A percentile compares a stretch with the other conserved stretches of the same genome.
Conservation (phyloP, 1,140 invertebrate genomes). For the Bombus confusus region DNA sequence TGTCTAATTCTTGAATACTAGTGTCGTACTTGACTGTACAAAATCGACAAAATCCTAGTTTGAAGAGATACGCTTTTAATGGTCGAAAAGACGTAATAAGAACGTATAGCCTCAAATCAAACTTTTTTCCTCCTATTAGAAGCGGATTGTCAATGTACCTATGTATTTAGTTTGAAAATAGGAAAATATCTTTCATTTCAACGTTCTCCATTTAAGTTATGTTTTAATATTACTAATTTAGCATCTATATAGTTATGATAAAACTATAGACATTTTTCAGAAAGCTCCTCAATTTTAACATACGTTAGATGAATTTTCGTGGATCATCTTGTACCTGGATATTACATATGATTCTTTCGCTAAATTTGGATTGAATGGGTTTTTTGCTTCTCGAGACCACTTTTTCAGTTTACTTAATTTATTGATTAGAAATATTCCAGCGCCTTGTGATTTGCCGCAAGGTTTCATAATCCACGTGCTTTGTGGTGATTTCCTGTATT, state of each 20-base stretch:
- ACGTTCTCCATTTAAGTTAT: neutral
- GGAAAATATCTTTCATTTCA: neutral
- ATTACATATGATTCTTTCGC: constrained; percentile 95
- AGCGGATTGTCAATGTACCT: constrained; percentile 93
- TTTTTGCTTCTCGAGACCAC: constrained; percentile 92
- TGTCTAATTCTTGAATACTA: constrained; percentile 89
- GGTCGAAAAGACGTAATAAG: constrained; percentile 94
- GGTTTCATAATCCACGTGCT: constrained; percentile 99
- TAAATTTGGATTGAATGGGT: constrained; percentile 91
- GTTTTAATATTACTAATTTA: neutral
- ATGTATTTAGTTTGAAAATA: constrained; percentile 10
- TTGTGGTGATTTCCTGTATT: constrained; percentile 94
- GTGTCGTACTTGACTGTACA: constrained; percentile 91
- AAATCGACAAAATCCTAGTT: constrained; percentile 92
- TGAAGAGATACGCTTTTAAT: constrained; percentile 89
- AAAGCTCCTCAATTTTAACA: neutral
- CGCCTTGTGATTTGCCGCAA: constrained; percentile 94
- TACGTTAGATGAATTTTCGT: neutral
- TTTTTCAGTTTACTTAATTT: constrained; percentile 94
- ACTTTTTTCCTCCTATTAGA: constrained; percentile 94
- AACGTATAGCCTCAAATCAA: constrained; percentile 93
- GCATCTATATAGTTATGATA: too few species aligned
- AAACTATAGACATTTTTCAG: neutral
- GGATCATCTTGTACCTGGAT: constrained; percentile 83
- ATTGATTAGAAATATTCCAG: constrained; percentile 94